Evolutionary conservation across 30 jellyfish, hydroid and myxozoan species (phyloP).

Genomic region (Chrysaora quinquecirrha): DNA sequence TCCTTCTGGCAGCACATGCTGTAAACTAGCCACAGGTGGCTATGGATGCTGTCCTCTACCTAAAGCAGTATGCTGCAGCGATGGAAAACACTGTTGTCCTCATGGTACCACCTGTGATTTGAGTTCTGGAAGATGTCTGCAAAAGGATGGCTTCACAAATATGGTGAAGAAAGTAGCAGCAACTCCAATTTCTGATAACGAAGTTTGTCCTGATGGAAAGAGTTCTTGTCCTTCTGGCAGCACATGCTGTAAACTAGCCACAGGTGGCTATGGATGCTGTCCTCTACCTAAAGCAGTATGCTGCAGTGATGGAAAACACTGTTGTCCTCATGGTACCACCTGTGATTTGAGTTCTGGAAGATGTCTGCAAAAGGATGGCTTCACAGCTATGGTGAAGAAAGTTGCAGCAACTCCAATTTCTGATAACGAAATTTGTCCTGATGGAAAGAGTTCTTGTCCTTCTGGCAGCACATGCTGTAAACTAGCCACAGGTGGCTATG

Average conservation of each 20-base stretch:
- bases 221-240: slow-evolving; percentile 46
- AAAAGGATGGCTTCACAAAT: background rate
- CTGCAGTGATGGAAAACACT: slow-evolving; percentile 65
- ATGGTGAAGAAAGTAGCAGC: slow-evolving; percentile 51
- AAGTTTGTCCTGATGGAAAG: slow-evolving; percentile 45
- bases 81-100: slow-evolving; percentile 69
- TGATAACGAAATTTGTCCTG: slow-evolving; percentile 51
- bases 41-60: slow-evolving; percentile 72
- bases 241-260: slow-evolving; percentile 64
- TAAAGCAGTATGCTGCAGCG: slow-evolving; percentile 71
- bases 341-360: background rate
- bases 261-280: slow-evolving; percentile 73
- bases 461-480: slow-evolving; percentile 72
- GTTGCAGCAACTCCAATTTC: slow-evolving; percentile 2
- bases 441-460: slow-evolving; percentile 46
- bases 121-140: slow-evolving; percentile 22
- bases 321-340: slow-evolving; percentile 69
- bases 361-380: background rate
- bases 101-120: slow-evolving; percentile 55
- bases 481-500: slow-evolving; percentile 53
- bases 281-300: slow-evolving; percentile 67
- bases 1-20: slow-evolving; percentile 56
- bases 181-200: slow-evolving; percentile 4
- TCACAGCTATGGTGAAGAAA: slow-evolving; percentile 36
- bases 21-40: slow-evolving; percentile 49